Evolutionary conservation across 2,797 vertebrate species (phyloP), one percentile per base, ranked within the genome.

Genomic region (Sciurus carolinensis): DNA sequence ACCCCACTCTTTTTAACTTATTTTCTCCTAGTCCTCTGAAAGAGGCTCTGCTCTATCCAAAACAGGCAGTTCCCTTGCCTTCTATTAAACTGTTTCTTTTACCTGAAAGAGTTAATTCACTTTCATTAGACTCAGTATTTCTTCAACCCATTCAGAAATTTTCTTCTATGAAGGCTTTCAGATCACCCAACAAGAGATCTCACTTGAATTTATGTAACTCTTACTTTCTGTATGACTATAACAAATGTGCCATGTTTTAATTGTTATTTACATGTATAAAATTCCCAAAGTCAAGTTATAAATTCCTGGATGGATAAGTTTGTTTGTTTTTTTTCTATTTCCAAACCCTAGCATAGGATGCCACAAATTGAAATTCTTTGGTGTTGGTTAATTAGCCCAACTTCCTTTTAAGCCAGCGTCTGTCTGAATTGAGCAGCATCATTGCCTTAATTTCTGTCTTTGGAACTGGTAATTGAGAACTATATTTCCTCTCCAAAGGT

Each of bases 251-350:
- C 62, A 54, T 91, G 9, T 42, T 64, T 30, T 54, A 50, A 64
- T 75, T 90, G 44, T 10, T 91, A 1, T 47, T 62, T 82, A n/a
- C 66, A 52, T 22, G 10, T 20, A 39, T 59, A 86, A 28, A 59
- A 42, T 92, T 52, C 36, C 28, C 36, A 52, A 11, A 88, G 18
- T 73, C n/a, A 82, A 52, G 14, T 90, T 47, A 81, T 36, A 87
- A 50, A 90, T 77, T 76, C 2, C 20, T 69, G 2, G 5, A 36
- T 47, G 28, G 13, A 79, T 22, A 96, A 67, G 76, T 18, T 15
- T 82, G 82, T 57, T 26, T 22, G 75, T 76, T 66, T 75, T 96
- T 96, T 86, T 54, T 42, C 33, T 79, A 1, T 50, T 10, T 93
- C 94, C 59, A 86, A 76, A 52, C 7, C 13, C 30, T 66, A 18